A percentile compares a stretch with the other conserved stretches of the same genome.
These are phyloP conservation scores for Pseudococcus viburni DNA, from an alignment of 2,888 invertebrate genomes.

Conservation along the genomic window DNA sequence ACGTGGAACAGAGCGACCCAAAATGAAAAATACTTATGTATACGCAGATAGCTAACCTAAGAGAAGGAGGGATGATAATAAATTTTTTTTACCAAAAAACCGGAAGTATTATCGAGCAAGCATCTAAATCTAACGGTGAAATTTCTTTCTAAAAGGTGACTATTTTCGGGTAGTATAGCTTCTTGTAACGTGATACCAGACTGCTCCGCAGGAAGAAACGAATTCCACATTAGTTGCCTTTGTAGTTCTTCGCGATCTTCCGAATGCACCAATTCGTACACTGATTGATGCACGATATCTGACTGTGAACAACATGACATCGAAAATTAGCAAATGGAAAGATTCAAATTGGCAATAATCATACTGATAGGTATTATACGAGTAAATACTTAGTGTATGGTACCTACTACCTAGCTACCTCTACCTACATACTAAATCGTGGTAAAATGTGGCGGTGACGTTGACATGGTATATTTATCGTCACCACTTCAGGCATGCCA, in stretches of 20 bases:
- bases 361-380: background rate
- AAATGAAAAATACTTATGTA: background rate
- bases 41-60: background rate
- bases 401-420: no score
- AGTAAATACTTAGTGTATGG: no score
- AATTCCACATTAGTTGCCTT: constrained; percentile 94
- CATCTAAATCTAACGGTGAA: constrained; percentile 99
- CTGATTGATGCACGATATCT: constrained; percentile 99
- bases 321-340: background rate
- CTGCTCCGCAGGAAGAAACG: constrained; percentile 86
- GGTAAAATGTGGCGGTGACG: no score
- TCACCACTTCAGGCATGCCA: no score
- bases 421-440: no score
- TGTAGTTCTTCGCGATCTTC: constrained; percentile 98
- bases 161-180: constrained; percentile 89
- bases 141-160: constrained; percentile 92
- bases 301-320: constrained; percentile 81
- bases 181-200: constrained; percentile 86
- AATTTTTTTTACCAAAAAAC: constrained; percentile 89
- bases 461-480: no score
- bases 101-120: constrained; percentile 98
- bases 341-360: background rate
- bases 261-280: constrained; percentile 98
- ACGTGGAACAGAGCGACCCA: background rate
- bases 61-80: background rate